These are phyloP conservation scores for Manis crassicaudata DNA, from an alignment of 2,797 vertebrate species.

Conservation along the genomic window DNA sequence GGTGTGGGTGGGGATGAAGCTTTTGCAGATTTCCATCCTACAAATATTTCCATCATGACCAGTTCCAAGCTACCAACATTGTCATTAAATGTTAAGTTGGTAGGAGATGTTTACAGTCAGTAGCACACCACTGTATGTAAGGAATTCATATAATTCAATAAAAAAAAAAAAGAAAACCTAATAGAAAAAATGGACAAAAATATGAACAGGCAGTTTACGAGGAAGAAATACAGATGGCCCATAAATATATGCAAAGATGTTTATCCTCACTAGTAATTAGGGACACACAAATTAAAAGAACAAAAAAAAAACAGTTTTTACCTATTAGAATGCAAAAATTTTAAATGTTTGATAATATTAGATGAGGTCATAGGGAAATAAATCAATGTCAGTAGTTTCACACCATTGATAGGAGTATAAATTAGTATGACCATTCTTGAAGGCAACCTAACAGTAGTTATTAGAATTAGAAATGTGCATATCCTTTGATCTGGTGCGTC, in stretches of 20 bases:
- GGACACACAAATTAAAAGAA: neutral
- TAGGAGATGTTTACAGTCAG: conserved; percentile 3
- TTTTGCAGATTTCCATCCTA: neutral
- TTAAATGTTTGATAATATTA: neutral
- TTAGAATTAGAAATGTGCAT: neutral
- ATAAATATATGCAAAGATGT: neutral
- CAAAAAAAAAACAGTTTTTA: neutral
- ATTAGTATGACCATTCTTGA: conserved; percentile 5
- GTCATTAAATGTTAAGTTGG: conserved; percentile 9
- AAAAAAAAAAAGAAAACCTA: conserved; percentile 17
- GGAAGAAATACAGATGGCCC: neutral
- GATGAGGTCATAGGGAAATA: neutral
- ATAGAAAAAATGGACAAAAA: neutral
- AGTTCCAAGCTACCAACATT: neutral
- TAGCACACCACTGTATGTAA: neutral
- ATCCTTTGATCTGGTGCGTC: neutral
- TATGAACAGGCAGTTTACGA: conserved; percentile 16
- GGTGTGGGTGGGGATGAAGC: neutral
- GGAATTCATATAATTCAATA: neutral
- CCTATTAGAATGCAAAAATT: conserved; percentile 1
- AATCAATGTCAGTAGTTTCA: neutral
- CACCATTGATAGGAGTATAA: neutral
- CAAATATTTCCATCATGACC: neutral
- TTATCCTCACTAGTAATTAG: neutral
- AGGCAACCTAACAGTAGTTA: neutral